Evolutionary conservation across 2,113 vertebrate genomes (phyloP), one percentile per base, ranked within the genome.

Genomic region (Ptychochromis oligacanthus): DNA sequence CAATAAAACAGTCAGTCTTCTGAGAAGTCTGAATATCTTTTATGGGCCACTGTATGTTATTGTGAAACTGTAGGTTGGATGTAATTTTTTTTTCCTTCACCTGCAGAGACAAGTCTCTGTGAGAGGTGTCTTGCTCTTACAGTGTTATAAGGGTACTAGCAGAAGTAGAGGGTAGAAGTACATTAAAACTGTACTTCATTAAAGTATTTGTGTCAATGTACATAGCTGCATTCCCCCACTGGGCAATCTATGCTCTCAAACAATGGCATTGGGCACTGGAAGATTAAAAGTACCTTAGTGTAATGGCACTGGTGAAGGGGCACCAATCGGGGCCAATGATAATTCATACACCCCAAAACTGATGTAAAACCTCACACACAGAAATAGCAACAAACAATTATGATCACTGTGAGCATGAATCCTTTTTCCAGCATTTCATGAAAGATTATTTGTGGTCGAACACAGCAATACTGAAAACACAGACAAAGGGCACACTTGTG

Each of bases 361-460:
- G 67, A 28, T 72, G 46, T 72, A 52, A 52, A 72, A 72, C 43
- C 26, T 72, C 65, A 52, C 26, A 52, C 22, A 70, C 24, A 15
- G 24, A 70, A 70, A 70, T 70, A 70, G 65, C 65, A 72, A 54
- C 46, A 52, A 72, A 72, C 67, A 31, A 72, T 72, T 72, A 72
- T 72, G 67, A 72, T 72, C 4, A 26, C 46, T 54, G 43, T 70
- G 46, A 31, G 26, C 4, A 6, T 72, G 67, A 72, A 72, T 31
- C 26, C 43, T 54, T 43, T 72, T 72, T 72, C 67, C 11, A 72
- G 7, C 17, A 54, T 54, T 72, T 72, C 17, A 70, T 70, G 24
- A 70, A 70, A 57, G n/a, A 56, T 58, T 14, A 3, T 72, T 52
- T 52, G 43, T 70, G 24, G 43, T 52, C 52, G 10, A 72, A 72